These are phyloP conservation scores for Agapornis roseicollis DNA, from an alignment of 2,113 vertebrate genomes.

Conservation along the genomic window DNA sequence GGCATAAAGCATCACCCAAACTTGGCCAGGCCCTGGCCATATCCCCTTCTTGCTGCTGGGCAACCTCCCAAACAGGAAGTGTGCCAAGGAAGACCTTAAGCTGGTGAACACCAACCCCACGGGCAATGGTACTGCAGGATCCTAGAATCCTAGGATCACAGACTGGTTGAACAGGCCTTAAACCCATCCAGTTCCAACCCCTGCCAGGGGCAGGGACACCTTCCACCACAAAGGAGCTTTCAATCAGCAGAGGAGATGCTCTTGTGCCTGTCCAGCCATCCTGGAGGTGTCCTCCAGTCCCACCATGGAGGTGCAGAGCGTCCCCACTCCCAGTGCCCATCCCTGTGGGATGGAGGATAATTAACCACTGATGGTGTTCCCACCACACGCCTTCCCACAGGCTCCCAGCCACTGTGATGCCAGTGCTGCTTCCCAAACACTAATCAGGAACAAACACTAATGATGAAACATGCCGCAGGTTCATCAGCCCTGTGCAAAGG, in stretches of 20 bases:
- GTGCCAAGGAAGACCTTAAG: rapidly evolving
- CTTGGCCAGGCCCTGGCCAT: not conserved
- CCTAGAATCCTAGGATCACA: not conserved
- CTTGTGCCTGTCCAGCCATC: rapidly evolving
- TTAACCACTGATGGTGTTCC: rapidly evolving
- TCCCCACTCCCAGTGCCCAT: rapidly evolving
- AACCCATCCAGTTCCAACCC: not conserved
- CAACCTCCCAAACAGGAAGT: rapidly evolving
- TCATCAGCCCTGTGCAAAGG: not conserved
- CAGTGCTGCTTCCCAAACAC: not conserved
- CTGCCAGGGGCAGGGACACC: not conserved
- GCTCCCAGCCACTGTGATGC: rapidly evolving
- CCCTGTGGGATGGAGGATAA: rapidly evolving
- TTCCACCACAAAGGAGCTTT: rapidly evolving
- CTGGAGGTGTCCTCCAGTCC: not conserved
- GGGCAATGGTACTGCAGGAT: rapidly evolving
- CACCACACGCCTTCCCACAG: rapidly evolving
- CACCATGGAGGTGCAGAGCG: rapidly evolving
- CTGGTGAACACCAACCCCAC: rapidly evolving
- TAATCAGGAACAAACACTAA: not conserved
- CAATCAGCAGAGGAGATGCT: not conserved
- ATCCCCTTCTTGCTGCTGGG: not conserved
- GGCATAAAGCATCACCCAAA: not conserved
- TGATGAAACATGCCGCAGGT: not conserved
- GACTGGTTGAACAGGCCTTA: not conserved